phyloP scores from a whole-genome alignment of 2,797 vertebrate species.

The Neosilurus mollespiculum region DNA sequence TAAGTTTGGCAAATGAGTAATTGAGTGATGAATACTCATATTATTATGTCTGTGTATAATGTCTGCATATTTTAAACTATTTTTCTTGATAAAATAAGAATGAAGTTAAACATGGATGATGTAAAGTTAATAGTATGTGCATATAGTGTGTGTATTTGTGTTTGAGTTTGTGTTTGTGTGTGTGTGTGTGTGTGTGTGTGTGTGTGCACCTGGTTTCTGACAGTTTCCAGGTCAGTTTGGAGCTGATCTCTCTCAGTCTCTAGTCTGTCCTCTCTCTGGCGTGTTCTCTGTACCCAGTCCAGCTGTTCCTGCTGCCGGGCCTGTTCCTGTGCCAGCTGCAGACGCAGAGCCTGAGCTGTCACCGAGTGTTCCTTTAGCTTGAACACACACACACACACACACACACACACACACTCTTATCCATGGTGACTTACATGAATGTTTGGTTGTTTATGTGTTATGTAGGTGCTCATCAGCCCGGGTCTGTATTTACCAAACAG shows the following conservation, averaged over 20 bases:
- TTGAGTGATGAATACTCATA: no score
- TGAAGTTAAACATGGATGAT: background rate
- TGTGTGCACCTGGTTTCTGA: constrained; percentile 55
- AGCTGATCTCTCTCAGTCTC: constrained; percentile 55
- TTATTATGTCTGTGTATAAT: no score
- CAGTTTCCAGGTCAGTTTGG: constrained; percentile 51
- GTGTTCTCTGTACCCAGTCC: constrained; percentile 53
- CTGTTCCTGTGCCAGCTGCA: constrained; percentile 59
- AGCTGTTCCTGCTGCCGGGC: constrained; percentile 57
- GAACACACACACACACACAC: constrained; percentile 4
- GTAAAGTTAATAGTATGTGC: background rate
- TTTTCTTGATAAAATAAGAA: background rate
- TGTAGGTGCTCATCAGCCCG: no score
- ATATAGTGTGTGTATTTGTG: background rate
- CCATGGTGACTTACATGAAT: background rate
- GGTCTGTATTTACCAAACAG: no score
- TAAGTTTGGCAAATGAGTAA: no score
- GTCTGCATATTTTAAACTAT: background rate
- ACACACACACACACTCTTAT: constrained; percentile 9
- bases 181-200: background rate
- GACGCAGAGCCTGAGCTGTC: constrained; percentile 45
- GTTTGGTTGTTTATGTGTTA: background rate
- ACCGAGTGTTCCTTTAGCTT: constrained; percentile 60
- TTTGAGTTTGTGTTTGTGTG: background rate
- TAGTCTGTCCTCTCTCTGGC: constrained; percentile 48